Evolutionary conservation across 1,140 invertebrate species (phyloP).

Genomic region (Ephestia elutella): DNA sequence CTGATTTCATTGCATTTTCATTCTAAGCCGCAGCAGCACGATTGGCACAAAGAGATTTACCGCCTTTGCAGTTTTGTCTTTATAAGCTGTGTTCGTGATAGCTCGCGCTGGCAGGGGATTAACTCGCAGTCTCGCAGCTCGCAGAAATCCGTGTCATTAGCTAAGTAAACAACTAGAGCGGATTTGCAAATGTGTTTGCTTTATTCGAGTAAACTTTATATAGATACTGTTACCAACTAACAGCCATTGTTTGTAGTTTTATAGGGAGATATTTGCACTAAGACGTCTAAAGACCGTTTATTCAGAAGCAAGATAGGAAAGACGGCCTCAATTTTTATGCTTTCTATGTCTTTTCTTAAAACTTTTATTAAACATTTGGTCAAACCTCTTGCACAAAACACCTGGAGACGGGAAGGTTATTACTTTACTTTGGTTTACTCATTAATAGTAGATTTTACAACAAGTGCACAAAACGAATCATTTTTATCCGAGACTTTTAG

Average conservation of each 20-base stretch:
- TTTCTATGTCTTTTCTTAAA: no score
- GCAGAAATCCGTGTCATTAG: constrained; percentile 12
- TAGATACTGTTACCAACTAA: neutral
- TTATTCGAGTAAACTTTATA: neutral
- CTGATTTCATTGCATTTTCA: constrained; percentile 7
- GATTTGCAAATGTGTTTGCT: constrained; percentile 4
- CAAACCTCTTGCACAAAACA: no score
- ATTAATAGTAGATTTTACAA: no score
- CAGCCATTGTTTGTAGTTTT: neutral
- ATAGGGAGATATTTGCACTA: neutral
- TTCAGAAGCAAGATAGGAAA: no score
- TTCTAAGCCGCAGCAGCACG: neutral
- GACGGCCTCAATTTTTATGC: no score
- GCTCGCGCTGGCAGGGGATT: constrained; percentile 4
- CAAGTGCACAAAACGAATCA: no score
- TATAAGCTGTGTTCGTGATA: constrained; percentile 10
- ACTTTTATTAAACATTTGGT: no score
- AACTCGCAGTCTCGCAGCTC: constrained; percentile 6
- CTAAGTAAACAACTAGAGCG: constrained; percentile 10
- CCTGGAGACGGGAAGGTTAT: no score
- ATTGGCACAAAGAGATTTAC: constrained; percentile 9
- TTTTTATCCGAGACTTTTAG: no score
- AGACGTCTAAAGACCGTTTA: neutral
- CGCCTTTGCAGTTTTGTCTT: constrained; percentile 5
- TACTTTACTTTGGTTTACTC: no score